These are phyloP conservation scores for Protomyctophum bolini DNA, from an alignment of 2,113 vertebrate genomes.

Conservation along the genomic window DNA sequence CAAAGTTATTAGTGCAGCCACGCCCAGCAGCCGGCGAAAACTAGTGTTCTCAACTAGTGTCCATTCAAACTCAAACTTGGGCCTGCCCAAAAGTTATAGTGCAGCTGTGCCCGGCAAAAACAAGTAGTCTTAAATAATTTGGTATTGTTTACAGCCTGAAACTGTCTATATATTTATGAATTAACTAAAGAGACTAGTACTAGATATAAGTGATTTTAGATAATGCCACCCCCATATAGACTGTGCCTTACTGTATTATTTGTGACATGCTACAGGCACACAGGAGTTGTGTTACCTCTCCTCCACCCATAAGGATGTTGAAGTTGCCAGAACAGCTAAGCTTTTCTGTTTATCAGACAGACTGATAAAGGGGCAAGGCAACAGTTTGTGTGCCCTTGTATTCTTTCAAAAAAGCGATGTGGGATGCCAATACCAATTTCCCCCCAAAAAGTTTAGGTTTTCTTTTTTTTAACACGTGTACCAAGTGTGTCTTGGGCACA, in stretches of 20 bases:
- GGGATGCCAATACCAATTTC: background rate
- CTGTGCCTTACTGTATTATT: constrained; percentile 51
- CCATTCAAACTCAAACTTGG: too few relatives aligned
- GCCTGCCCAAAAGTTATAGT: too few relatives aligned
- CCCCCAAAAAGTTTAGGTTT: too few relatives aligned
- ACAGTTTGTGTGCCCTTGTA: too few relatives aligned
- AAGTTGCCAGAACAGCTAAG: constrained; percentile 30
- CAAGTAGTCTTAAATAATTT: too few relatives aligned
- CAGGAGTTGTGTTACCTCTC: background rate
- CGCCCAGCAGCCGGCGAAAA: too few relatives aligned
- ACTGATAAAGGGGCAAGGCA: too few relatives aligned
- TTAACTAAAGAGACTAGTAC: constrained; percentile 35
- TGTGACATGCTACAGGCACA: constrained; percentile 37
- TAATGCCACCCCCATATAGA: constrained; percentile 43
- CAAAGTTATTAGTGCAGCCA: too few relatives aligned
- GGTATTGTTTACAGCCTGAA: too few relatives aligned
- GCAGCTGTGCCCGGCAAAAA: too few relatives aligned
- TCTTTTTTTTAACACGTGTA: constrained; percentile 14
- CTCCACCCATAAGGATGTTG: constrained; percentile 9
- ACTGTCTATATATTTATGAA: constrained; percentile 42
- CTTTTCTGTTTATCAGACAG: constrained; percentile 8
- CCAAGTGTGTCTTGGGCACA: background rate
- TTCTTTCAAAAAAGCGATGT: too few relatives aligned
- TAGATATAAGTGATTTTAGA: constrained; percentile 50
- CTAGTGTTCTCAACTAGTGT: too few relatives aligned